Evolutionary conservation across 1,140 invertebrate species (phyloP), one percentile per base, ranked within the genome.

Genomic region (Drosophila pallidifrons): DNA sequence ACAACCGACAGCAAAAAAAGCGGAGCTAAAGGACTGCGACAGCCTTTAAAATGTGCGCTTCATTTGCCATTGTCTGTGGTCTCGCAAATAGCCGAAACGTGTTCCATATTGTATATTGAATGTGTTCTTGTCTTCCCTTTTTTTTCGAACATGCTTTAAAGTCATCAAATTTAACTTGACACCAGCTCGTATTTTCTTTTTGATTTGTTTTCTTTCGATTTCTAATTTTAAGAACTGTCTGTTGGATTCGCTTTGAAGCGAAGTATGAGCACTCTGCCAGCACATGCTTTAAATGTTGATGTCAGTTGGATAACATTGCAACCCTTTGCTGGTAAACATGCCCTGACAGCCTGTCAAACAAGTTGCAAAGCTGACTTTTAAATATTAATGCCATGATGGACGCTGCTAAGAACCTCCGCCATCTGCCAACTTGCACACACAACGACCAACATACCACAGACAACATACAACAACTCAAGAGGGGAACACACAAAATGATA

Each of bases 331-430:
- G 68, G 78, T 73, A 79, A 79, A 81, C 82, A 81, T 81, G 68
- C 74, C 69, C 75, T 87, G 82, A 87, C 82, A 87, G 82, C 64
- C 82, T 87, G 82, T 87, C 82, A 87, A 87, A 87, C 82, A 87
- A 87, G 79, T 86, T 86, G 75, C 75, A 78, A 75, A 81, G 82
- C 78, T 85, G 82, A 81, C 82, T 81, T 81, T 86, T 86, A 86
- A 86, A 86, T 81, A 85, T 85, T 87, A 86, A 85, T 85, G 82
- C 81, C 70, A 75, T 68, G 82, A 72, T 51, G 51, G 51, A 54
- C 51, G 51, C 30, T 54, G n/a, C 5, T 15, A 54, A 54, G 51
- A 13, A 30, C n/a, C n/a, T 54, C n/a, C 35, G 51, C 51, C 51
- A 54, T n/a, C 51, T 32, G 51, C 30, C 30, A 54, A 32, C 51